phyloP scores from a whole-genome alignment of 2,888 invertebrate genomes.

The Drosophila subsilvestris region DNA sequence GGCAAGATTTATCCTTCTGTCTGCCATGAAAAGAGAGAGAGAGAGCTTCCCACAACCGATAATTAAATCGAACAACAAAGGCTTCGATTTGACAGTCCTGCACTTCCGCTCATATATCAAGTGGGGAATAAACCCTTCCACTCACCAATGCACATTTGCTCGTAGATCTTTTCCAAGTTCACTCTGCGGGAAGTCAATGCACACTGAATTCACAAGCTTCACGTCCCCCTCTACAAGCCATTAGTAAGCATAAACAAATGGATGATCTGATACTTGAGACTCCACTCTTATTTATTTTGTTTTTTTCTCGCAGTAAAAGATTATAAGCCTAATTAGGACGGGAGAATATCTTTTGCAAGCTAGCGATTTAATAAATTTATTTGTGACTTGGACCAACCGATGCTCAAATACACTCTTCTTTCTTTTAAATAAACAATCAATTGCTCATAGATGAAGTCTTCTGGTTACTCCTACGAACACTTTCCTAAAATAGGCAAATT shows the following conservation, averaged over 20 bases:
- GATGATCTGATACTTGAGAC: slow-evolving; percentile 12
- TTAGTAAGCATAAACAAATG: slow-evolving; percentile 26
- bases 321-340: neutral
- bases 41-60: slow-evolving; percentile 24
- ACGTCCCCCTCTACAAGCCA: slow-evolving; percentile 4
- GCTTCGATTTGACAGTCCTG: slow-evolving; percentile 31
- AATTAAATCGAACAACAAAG: slow-evolving; percentile 46
- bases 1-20: slow-evolving; percentile 13
- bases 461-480: no score
- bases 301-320: slow-evolving; percentile 3
- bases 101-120: slow-evolving; percentile 38
- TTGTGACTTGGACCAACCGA: neutral
- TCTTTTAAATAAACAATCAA: no score
- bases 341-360: no score
- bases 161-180: neutral
- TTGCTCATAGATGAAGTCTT: no score
- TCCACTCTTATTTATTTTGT: neutral
- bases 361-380: neutral
- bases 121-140: slow-evolving; percentile 1
- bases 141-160: slow-evolving; percentile 1
- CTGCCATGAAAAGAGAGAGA: neutral
- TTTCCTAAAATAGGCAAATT: neutral
- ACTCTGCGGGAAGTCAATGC: neutral
- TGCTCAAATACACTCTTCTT: neutral
- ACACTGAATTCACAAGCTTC: neutral